Evolutionary conservation across 2,888 invertebrate species (phyloP), one percentile per base, ranked within the genome.

Genomic region (Eupeodes luniger): DNA sequence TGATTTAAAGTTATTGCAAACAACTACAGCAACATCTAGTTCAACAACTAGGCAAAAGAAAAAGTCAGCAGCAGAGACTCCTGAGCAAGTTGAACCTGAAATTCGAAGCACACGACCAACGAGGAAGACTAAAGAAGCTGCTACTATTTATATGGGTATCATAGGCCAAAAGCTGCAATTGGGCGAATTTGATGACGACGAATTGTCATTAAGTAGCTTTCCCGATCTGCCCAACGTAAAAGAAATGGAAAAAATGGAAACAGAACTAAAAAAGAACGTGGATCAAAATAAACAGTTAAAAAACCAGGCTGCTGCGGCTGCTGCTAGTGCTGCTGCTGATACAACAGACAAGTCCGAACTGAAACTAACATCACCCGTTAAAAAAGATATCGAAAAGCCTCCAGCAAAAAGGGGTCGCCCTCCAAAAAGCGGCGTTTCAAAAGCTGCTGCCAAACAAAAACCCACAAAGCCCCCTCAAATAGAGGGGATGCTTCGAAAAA

Each of bases 71-170:
- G 36, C 10, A 4, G 69, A 72, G 69, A 64, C 11, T 61, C 84
- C 87, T 5, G 90, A 91, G 83, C 64, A 70, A 11, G 76, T 79
- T 66, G 90, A 91, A 89, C 86, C 78, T 82, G 90, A 90, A 85
- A 81, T 75, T 19, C 55, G 89, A 81, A 82, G 69, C 47, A 69
- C 86, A 27, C 91, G 96, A 57, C 96, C 96, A 0, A 94, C 95
- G 11, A 94, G 96, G 51, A 96, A 96, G 92, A 96, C 96, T 0
- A 97, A 96, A 92, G 96, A 96, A 93, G 96, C 96, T 36, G 96
- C 96, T 2, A 95, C 96, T 9, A 95, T 96, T 77, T 96, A 96
- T 90, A 96, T 96, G 96, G 96, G 96, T 91, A 95, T 96, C 89
- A 94, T 96, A 67, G 96, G 96, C 5, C 95, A 96, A 90, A 96